Evolutionary conservation across 2,113 vertebrate species (phyloP).

Genomic region (Microcebus lehilahytsara): DNA sequence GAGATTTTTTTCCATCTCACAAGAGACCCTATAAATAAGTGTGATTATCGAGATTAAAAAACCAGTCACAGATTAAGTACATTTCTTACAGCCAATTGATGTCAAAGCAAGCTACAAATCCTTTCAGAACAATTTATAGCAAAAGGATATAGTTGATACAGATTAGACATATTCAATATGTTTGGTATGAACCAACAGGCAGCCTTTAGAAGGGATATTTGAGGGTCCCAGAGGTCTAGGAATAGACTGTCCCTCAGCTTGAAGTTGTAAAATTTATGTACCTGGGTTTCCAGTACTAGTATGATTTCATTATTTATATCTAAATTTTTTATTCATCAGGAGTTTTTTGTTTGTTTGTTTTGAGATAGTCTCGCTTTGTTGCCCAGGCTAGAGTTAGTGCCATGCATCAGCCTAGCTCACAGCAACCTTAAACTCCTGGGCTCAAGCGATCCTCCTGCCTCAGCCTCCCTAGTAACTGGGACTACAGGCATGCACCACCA

Average conservation of each 20-base stretch:
- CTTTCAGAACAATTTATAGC: not conserved
- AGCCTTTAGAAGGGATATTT: not conserved
- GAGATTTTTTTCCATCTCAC: not conserved
- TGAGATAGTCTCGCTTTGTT: too few species aligned
- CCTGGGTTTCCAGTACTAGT: not conserved
- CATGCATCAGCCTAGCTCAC: too few species aligned
- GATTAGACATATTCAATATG: too few species aligned
- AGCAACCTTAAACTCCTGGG: too few species aligned
- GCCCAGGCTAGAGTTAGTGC: too few species aligned
- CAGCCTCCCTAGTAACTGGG: too few species aligned
- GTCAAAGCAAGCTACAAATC: not conserved
- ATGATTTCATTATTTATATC: not conserved
- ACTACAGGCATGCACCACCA: too few species aligned
- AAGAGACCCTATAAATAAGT: not conserved
- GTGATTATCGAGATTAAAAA: not conserved
- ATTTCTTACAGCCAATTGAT: not conserved
- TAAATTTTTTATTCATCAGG: not conserved
- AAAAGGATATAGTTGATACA: not conserved
- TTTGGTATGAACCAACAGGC: not conserved
- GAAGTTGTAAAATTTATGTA: not conserved
- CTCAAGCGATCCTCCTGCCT: too few species aligned
- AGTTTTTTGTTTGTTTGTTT: not conserved
- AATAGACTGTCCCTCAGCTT: not conserved
- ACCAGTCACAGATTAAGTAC: not conserved
- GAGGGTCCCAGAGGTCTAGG: not conserved